Base-by-base conservation (phyloP, 1,140 invertebrate species). In the Cataglyphis hispanica region DNA sequence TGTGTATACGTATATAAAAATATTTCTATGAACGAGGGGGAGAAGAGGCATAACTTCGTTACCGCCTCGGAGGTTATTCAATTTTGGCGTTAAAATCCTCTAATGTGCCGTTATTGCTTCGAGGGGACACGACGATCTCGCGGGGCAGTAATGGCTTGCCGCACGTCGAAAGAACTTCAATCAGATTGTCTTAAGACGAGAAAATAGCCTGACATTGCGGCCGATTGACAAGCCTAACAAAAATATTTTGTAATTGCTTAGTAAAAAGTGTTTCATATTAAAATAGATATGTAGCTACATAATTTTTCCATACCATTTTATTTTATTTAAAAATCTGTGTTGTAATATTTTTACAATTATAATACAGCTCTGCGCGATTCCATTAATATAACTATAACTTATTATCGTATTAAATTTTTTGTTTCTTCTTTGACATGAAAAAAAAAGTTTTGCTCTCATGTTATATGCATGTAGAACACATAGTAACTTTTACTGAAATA, bases 31-130 rank as follows among this genome's bases (percentile, higher is more conserved):
- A 92, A 89, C 91, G 91, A 86, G 46, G 19, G 5, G 46, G 16
- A 5, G 46, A 13, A 11, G 11, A 46, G 11, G 86, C 89, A 87
- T 91, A 94, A 94, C 90, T 91, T 94, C 91, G 92, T 95, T 94
- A 94, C 89, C 90, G 87, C 88, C 89, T 90, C 86, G 66, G 87
- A 87, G 91, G 90, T 94, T 94, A 95, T 94, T 95, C 93, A 94
- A 94, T 95, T 95, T 94, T 83, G 75, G 88, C 91, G 92, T 94
- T 94, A 93, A 95, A 94, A 94, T 94, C 90, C 92, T 93, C 91
- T 94, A 94, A 94, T 94, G 91, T 92, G 92, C 93, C 91, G 92
- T 94, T 93, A 95, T 93, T 93, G 92, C 89, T 76, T 66, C 78
- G 70, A 58, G 88, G 56, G 67, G 46, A 43, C 25, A 50, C 76